Conservation (phyloP, 2,888 invertebrate genomes). For the Drosophila rellima region DNA sequence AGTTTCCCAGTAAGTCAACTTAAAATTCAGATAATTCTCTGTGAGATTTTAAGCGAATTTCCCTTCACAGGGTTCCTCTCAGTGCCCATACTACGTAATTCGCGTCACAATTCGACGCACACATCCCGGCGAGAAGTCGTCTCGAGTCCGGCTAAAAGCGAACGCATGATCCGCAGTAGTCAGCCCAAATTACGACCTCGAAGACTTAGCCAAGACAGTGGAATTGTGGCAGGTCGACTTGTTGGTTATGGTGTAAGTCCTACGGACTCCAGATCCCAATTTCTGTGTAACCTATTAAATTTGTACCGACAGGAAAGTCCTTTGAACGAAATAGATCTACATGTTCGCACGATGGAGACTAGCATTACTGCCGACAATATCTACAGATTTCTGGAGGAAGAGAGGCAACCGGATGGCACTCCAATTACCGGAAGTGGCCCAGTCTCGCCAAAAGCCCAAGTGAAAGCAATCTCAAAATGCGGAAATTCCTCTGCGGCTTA, state of each 20-base stretch:
- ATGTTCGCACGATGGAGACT: conserved; percentile 25
- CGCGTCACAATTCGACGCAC: conserved; percentile 56
- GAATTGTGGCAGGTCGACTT: conserved; percentile 83
- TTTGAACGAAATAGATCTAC: conserved; percentile 55
- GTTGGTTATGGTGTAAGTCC: conserved; percentile 74
- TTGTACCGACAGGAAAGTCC: conserved; percentile 60
- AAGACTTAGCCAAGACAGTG: conserved; percentile 85
- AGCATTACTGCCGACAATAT: conserved; percentile 57
- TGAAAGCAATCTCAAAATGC: conserved; percentile 30
- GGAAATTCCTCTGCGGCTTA: conserved; percentile 46
- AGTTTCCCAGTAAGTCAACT: conserved; percentile 69
- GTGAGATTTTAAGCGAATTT: neutral
- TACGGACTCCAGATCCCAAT: accelerated
- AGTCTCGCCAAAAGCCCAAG: conserved; percentile 39
- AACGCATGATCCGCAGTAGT: conserved; percentile 65
- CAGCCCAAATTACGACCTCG: conserved; percentile 70
- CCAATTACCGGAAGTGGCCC: conserved; percentile 28
- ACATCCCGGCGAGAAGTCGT: conserved; percentile 77
- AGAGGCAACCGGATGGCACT: conserved; percentile 36
- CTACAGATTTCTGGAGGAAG: conserved; percentile 62
- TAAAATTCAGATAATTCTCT: neutral
- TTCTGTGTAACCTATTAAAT: neutral
- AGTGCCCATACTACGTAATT: conserved; percentile 81
- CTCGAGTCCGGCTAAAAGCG: conserved; percentile 85
- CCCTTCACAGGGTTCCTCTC: conserved; percentile 80